A percentile compares a stretch with the other conserved stretches of the same genome.
These are phyloP conservation scores for Heliconius ethilla DNA, from an alignment of 2,888 invertebrate species.

Conservation along the genomic window DNA sequence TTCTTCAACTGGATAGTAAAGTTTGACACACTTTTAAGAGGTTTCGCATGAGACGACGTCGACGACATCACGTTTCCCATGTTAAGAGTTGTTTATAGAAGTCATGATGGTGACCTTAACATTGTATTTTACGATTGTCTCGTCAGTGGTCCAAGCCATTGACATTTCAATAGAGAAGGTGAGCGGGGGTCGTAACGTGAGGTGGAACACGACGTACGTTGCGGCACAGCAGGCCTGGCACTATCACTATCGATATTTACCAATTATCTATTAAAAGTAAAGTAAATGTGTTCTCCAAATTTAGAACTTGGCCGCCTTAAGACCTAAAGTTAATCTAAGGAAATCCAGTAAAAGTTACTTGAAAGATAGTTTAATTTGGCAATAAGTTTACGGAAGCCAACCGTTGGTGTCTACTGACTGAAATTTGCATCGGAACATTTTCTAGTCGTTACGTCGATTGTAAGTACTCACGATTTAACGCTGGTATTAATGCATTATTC, in stretches of 20 bases:
- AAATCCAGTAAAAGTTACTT: background rate
- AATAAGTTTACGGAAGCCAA: constrained; percentile 71
- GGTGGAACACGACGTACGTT: constrained; percentile 67
- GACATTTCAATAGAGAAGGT: constrained; percentile 81
- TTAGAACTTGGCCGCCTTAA: background rate
- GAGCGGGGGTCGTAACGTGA: constrained; percentile 76
- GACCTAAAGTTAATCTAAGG: background rate
- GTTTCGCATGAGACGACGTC: constrained; percentile 63
- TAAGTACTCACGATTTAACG: constrained; percentile 81
- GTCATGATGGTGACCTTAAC: constrained; percentile 81
- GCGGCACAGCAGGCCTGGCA: constrained; percentile 51
- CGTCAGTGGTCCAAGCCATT: constrained; percentile 75
- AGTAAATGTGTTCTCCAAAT: constrained; percentile 51
- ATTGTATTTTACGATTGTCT: constrained; percentile 81
- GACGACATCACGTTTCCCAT: constrained; percentile 77
- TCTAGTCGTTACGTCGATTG: constrained; percentile 73
- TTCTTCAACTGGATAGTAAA: constrained; percentile 61
- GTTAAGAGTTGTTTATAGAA: constrained; percentile 80
- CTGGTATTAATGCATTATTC: constrained; percentile 82
- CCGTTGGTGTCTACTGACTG: constrained; percentile 71
- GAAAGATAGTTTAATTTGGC: constrained; percentile 59
- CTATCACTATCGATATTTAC: constrained; percentile 35
- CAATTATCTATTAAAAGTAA: constrained; percentile 39
- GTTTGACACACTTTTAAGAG: constrained; percentile 76
- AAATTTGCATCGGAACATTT: constrained; percentile 79